Evolutionary conservation across 1,140 invertebrate species (phyloP).

Genomic region (Orchestia grillus): DNA sequence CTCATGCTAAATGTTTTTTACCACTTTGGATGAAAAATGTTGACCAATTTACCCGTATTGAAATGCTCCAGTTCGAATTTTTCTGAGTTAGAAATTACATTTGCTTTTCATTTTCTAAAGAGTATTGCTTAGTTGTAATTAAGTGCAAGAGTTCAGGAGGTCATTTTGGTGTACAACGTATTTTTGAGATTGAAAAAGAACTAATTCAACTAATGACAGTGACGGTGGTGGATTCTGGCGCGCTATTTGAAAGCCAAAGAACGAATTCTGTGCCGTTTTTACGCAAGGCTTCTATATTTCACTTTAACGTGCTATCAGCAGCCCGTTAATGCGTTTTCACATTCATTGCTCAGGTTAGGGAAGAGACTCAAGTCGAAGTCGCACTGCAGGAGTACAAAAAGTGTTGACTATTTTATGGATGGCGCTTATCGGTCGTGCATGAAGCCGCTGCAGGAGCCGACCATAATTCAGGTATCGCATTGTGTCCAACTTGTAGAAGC

Average conservation of each 20-base stretch:
- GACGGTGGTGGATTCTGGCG: background rate
- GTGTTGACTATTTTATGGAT: background rate
- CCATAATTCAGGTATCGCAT: background rate
- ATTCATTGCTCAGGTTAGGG: background rate
- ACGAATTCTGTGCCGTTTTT: background rate
- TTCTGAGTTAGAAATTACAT: too few species aligned
- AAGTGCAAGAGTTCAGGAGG: too few species aligned
- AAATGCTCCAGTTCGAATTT: too few species aligned
- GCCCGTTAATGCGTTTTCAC: background rate
- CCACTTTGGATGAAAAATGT: too few species aligned
- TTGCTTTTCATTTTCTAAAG: too few species aligned
- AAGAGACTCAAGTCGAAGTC: background rate
- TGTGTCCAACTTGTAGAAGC: background rate
- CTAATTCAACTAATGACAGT: background rate
- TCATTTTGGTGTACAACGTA: background rate
- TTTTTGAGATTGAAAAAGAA: background rate
- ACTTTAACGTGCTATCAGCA: background rate
- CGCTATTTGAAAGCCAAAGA: background rate
- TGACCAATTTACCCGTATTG: too few species aligned
- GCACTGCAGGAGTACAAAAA: background rate
- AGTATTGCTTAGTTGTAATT: too few species aligned
- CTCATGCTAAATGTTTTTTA: too few species aligned
- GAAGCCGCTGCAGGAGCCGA: background rate
- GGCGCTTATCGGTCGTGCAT: background rate
- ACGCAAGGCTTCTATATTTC: background rate